Evolutionary conservation across 2,113 vertebrate species (phyloP).

Genomic region (Pavo muticus): DNA sequence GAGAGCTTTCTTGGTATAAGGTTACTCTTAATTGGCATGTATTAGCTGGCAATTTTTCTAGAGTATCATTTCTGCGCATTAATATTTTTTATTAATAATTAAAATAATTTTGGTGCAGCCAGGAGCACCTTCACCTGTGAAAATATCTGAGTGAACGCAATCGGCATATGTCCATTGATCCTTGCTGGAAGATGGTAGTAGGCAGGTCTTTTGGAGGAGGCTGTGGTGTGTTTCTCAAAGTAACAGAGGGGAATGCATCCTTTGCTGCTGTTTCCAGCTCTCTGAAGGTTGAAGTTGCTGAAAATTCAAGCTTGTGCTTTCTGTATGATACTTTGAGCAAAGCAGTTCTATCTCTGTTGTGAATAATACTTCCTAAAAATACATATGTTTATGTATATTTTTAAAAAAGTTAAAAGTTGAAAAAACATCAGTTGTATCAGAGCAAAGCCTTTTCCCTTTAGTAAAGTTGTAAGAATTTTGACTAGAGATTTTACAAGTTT

Average conservation of each 20-base stretch:
- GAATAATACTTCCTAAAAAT: not conserved
- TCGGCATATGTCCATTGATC: not conserved
- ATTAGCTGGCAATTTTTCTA: not conserved
- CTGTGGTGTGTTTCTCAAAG: not conserved
- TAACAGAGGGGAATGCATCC: not conserved
- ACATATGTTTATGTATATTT: not conserved
- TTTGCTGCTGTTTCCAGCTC: not conserved
- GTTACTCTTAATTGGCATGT: not conserved
- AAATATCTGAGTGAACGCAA: not conserved
- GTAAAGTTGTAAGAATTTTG: not conserved
- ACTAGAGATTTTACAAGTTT: not conserved
- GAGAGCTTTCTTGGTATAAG: not conserved
- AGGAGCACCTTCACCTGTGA: not conserved
- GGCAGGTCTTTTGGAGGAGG: not conserved
- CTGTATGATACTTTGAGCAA: not conserved
- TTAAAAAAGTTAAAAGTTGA: not conserved
- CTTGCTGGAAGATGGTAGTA: not conserved
- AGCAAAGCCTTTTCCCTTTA: not conserved
- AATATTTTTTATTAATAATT: not conserved
- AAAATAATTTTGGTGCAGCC: not conserved
- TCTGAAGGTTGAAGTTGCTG: not conserved
- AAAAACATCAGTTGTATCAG: not conserved
- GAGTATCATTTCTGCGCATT: not conserved
- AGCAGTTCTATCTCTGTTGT: not conserved
- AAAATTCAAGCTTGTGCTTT: not conserved